These are phyloP conservation scores for Sminthurinus aureus DNA, from an alignment of 2,888 invertebrate genomes.

Conservation along the genomic window DNA sequence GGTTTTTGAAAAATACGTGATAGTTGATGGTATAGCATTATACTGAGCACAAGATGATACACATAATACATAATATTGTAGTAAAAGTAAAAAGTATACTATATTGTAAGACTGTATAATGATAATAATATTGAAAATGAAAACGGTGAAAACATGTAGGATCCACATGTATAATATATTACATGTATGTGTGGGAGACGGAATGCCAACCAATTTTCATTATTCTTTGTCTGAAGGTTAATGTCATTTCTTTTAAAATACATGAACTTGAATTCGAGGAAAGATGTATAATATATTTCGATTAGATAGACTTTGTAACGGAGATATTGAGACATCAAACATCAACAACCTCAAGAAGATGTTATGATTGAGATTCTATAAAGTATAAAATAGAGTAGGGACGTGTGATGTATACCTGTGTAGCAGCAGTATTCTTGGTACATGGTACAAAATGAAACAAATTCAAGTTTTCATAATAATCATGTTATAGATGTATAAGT, in stretches of 20 bases:
- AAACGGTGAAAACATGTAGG: not conserved
- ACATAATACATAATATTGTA: no score
- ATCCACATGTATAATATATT: not conserved
- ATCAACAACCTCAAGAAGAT: not conserved
- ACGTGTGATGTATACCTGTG: no score
- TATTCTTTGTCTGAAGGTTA: not conserved
- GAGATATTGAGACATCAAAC: constrained; percentile 1
- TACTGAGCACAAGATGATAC: no score
- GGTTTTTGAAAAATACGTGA: no score
- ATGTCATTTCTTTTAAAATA: constrained; percentile 3
- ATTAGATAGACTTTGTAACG: not conserved
- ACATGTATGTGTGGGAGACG: no score
- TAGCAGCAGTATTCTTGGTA: no score
- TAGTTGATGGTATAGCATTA: no score
- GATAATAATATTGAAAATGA: no score
- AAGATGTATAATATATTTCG: not conserved
- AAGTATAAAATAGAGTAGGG: no score
- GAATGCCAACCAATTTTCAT: not conserved
- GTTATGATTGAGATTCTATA: no score
- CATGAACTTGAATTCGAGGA: constrained; percentile 1
- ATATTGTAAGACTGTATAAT: no score
- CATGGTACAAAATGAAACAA: not conserved
- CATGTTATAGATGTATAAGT: not conserved
- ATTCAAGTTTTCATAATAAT: not conserved
- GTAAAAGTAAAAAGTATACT: not conserved